A percentile compares a stretch with the other conserved stretches of the same genome.
Conservation (phyloP, 2,888 invertebrate genomes). For the Thera britannica region DNA sequence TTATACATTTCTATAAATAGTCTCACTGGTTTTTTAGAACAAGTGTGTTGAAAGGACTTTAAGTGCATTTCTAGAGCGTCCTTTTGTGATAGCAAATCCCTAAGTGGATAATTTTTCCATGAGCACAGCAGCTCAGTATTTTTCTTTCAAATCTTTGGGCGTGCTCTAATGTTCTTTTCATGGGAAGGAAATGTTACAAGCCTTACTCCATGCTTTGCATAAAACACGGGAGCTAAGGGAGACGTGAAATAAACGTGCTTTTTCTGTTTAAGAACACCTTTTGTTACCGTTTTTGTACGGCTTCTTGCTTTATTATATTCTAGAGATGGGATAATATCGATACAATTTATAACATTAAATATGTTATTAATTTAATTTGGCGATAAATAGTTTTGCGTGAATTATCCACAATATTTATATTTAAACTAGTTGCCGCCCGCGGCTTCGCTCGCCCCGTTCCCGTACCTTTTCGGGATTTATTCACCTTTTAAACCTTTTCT, state of each 20-base stretch:
- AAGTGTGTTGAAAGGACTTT: too few relatives aligned
- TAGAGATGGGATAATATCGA: conserved; percentile 32
- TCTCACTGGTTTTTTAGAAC: too few relatives aligned
- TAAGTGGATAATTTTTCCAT: not conserved
- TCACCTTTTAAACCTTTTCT: too few relatives aligned
- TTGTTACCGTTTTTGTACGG: conserved; percentile 34
- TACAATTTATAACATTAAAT: not conserved
- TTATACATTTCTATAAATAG: too few relatives aligned
- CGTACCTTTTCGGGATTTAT: too few relatives aligned
- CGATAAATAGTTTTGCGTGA: too few relatives aligned
- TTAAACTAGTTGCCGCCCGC: too few relatives aligned
- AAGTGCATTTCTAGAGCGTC: too few relatives aligned
- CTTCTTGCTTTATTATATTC: conserved; percentile 31
- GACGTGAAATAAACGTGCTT: conserved; percentile 35
- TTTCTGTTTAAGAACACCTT: conserved; percentile 32
- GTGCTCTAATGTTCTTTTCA: conserved; percentile 16
- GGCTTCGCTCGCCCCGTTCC: too few relatives aligned
- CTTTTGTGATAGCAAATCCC: too few relatives aligned
- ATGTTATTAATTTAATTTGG: not conserved
- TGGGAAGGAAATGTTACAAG: conserved; percentile 15
- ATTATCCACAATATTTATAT: too few relatives aligned
- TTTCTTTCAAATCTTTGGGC: not conserved
- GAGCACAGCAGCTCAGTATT: not conserved
- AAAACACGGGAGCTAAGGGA: conserved; percentile 22
- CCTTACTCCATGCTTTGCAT: conserved; percentile 25